These are phyloP conservation scores for Urocyon cinereoargenteus DNA, from an alignment of 2,797 vertebrate genomes.

Conservation along the genomic window DNA sequence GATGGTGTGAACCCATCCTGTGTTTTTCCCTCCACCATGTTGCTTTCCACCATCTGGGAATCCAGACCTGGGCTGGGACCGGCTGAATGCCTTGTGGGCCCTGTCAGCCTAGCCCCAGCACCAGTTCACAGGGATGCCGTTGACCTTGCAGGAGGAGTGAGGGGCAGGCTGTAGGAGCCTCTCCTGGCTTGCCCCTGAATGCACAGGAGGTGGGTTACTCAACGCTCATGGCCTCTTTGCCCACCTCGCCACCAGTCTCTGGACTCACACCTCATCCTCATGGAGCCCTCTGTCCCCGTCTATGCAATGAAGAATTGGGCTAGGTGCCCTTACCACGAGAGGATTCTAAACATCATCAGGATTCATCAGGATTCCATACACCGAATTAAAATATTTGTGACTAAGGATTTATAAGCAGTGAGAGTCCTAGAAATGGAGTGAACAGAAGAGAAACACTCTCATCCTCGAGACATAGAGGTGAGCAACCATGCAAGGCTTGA, in stretches of 20 bases:
- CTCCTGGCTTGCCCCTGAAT: not conserved
- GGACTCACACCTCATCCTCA: not conserved
- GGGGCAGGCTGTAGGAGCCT: not conserved
- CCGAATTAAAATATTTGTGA: conserved; percentile 35
- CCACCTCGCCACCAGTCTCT: not conserved
- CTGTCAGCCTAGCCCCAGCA: not conserved
- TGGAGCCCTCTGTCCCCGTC: not conserved
- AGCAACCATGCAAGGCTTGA: conserved; percentile 48
- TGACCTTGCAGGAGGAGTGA: not conserved
- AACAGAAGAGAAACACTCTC: conserved; percentile 33
- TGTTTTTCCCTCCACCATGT: not conserved
- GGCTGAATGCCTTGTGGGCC: not conserved
- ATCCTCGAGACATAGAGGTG: not conserved
- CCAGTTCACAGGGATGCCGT: not conserved
- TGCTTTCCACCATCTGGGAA: not conserved
- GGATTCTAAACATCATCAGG: not conserved
- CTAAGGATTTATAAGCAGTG: not conserved
- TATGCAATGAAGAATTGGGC: not conserved
- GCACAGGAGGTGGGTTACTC: not conserved
- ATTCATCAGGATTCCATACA: not conserved
- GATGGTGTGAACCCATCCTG: not conserved
- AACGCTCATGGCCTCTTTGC: not conserved
- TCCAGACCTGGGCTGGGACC: not conserved
- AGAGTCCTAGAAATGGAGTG: conserved; percentile 44
- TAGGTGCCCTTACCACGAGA: not conserved